These are phyloP conservation scores for Drosophila burlai DNA, from an alignment of 1,140 invertebrate species.

Conservation along the genomic window DNA sequence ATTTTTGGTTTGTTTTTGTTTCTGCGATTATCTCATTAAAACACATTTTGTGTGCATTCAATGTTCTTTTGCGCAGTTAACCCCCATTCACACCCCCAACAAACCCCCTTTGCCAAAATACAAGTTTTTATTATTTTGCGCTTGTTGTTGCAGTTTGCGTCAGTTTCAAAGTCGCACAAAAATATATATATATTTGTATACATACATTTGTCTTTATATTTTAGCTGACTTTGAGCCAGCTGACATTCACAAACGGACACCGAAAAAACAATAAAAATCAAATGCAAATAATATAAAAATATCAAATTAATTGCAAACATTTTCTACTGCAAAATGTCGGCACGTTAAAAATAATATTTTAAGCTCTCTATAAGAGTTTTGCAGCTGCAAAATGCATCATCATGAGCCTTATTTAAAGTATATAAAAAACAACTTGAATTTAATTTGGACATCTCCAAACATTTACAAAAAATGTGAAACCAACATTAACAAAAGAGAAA, in stretches of 20 bases:
- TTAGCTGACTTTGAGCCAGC: slow-evolving; percentile 28
- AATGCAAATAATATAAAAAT: slow-evolving; percentile 26
- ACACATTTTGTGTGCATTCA: slow-evolving; percentile 71
- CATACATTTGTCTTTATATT: neutral
- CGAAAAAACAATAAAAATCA: slow-evolving; percentile 34
- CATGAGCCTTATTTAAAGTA: neutral
- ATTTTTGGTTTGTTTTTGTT: slow-evolving; percentile 21
- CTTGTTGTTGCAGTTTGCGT: slow-evolving; percentile 41
- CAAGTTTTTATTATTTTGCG: slow-evolving; percentile 22
- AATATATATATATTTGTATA: neutral
- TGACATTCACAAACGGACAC: slow-evolving; percentile 14
- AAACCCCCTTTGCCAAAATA: slow-evolving; percentile 9
- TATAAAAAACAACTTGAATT: neutral
- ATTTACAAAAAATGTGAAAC: slow-evolving; percentile 7
- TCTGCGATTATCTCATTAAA: slow-evolving; percentile 75
- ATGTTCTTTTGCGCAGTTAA: slow-evolving; percentile 38
- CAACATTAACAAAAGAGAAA: slow-evolving; percentile 10
- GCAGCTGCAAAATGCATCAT: slow-evolving; percentile 22
- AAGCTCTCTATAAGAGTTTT: slow-evolving; percentile 6
- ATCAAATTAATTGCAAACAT: slow-evolving; percentile 25
- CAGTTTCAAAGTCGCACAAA: slow-evolving; percentile 26
- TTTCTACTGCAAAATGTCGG: slow-evolving; percentile 16
- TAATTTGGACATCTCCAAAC: neutral
- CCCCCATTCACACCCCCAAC: neutral
- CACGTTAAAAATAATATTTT: slow-evolving; percentile 11